Percentiles rank a stretch among this genome's conserved stretches.
phyloP scores from a whole-genome alignment of 2,113 vertebrate genomes.

The Polyodon spathula region DNA sequence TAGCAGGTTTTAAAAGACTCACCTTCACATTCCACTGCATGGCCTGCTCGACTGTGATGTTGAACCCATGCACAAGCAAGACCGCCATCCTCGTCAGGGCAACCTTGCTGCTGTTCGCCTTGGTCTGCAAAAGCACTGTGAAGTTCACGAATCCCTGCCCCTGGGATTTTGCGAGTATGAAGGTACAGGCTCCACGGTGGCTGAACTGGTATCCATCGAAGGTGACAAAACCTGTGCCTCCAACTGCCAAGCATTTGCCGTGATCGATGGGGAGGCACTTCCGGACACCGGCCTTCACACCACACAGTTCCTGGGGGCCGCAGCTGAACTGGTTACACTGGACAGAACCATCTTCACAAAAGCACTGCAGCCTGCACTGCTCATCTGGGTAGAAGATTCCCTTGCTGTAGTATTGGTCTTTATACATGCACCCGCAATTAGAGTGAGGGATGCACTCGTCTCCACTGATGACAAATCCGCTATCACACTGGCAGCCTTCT shows the following conservation, averaged over 20 bases:
- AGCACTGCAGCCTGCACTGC: constrained; percentile 41
- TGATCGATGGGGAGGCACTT: constrained; percentile 33
- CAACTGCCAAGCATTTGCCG: constrained; percentile 34
- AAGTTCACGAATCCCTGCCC: constrained; percentile 23
- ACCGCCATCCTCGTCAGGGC: constrained; percentile 17
- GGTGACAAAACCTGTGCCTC: constrained; percentile 52
- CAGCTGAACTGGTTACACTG: constrained; percentile 37
- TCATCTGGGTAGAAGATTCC: constrained; percentile 35
- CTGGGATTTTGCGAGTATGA: constrained; percentile 23
- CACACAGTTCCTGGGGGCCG: constrained; percentile 37
- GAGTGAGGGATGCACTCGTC: constrained; percentile 34
- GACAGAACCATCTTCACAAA: constrained; percentile 22
- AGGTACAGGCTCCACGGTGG: constrained; percentile 45
- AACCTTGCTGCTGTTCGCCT: fast-evolving
- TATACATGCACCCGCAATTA: constrained; percentile 52
- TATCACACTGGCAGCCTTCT: constrained; percentile 56
- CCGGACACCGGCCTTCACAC: constrained; percentile 22
- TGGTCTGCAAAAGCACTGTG: constrained; percentile 40
- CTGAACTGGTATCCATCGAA: constrained; percentile 46
- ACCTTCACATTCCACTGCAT: constrained; percentile 29
- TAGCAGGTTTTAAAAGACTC: constrained; percentile 4
- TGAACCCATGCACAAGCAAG: neutral
- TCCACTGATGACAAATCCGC: constrained; percentile 45
- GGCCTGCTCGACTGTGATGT: constrained; percentile 13
- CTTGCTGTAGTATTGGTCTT: constrained; percentile 34